A percentile compares a stretch with the other conserved stretches of the same genome.
Conservation (phyloP, 1,140 invertebrate genomes). For the Lanistes nyassanus region DNA sequence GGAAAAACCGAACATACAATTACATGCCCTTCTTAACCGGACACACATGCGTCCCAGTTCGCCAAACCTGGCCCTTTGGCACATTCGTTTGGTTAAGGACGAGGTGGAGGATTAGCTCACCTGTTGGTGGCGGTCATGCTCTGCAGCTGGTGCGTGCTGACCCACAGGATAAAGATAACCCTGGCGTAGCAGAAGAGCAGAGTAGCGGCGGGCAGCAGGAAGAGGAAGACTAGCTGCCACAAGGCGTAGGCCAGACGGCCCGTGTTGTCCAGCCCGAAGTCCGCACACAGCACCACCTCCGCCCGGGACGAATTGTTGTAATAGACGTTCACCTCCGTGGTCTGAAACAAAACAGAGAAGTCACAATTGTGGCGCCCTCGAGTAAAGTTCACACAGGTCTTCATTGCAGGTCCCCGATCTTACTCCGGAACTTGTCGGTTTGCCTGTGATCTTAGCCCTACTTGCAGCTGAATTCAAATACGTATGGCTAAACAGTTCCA, state of each 20-base stretch:
- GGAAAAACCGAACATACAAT: no score
- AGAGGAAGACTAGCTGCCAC: conserved; percentile 70
- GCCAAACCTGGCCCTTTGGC: no score
- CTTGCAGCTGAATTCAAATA: no score
- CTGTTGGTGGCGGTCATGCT: conserved; percentile 47
- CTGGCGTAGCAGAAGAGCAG: conserved; percentile 71
- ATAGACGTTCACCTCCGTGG: conserved; percentile 58
- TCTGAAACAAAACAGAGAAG: conserved; percentile 48
- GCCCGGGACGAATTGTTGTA: conserved; percentile 64
- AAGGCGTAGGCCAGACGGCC: conserved; percentile 62
- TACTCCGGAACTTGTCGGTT: no score
- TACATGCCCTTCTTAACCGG: no score
- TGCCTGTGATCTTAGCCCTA: no score
- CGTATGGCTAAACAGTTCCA: no score
- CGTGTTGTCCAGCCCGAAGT: conserved; percentile 44
- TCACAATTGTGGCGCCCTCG: no score
- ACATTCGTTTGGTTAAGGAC: no score
- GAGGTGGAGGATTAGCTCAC: conserved; percentile 16
- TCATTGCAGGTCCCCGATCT: no score
- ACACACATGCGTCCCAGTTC: no score
- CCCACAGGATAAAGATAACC: conserved; percentile 72
- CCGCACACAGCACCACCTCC: conserved; percentile 65
- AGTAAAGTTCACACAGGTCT: no score
- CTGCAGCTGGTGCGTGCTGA: conserved; percentile 66
- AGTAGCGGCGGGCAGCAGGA: conserved; percentile 67